Conservation (phyloP, 2,888 invertebrate species). For the Acleris holmiana region DNA sequence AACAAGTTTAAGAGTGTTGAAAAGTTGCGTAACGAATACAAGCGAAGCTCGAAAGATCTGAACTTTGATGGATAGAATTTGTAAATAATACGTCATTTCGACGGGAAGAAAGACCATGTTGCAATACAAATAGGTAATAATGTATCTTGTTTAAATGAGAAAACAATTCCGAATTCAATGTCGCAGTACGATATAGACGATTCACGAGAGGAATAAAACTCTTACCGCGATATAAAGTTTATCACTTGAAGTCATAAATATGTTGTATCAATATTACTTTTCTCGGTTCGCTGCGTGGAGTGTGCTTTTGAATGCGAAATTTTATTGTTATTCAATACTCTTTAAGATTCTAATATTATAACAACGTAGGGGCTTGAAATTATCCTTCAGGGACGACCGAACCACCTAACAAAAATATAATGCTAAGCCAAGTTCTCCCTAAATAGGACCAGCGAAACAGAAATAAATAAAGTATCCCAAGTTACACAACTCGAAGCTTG, state of each 20-base stretch:
- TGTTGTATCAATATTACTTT: constrained; percentile 71
- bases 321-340: constrained; percentile 46
- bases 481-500: too few relatives aligned
- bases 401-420: too few relatives aligned
- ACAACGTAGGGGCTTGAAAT: constrained; percentile 2
- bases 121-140: neutral
- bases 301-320: constrained; percentile 53
- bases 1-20: constrained; percentile 62
- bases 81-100: too few relatives aligned
- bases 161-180: constrained; percentile 36
- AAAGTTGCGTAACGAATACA: constrained; percentile 13
- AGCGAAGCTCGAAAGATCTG: neutral
- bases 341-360: constrained; percentile 24
- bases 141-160: too few relatives aligned
- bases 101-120: neutral
- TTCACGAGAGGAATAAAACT: constrained; percentile 73
- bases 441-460: too few relatives aligned
- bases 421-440: too few relatives aligned
- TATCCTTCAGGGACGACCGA: constrained; percentile 12
- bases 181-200: constrained; percentile 48
- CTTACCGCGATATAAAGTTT: constrained; percentile 78
- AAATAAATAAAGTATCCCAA: too few relatives aligned
- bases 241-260: constrained; percentile 77
- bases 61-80: neutral
- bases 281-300: constrained; percentile 50